A percentile compares a stretch with the other conserved stretches of the same genome.
phyloP scores from a whole-genome alignment of 1,140 invertebrate species.

The Subanguina moxae region DNA sequence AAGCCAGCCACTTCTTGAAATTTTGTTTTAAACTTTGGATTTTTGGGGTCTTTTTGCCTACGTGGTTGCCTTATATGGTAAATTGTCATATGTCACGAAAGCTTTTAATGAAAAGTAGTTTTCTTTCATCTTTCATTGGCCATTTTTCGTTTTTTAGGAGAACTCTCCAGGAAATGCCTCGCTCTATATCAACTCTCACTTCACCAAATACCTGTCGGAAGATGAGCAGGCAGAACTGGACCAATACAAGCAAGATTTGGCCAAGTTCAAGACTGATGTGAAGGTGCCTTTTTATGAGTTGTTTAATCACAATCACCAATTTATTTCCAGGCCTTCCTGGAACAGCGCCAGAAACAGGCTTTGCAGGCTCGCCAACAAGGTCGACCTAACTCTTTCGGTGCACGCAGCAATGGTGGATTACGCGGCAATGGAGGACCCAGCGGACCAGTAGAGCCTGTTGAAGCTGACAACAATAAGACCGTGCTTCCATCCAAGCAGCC shows the following conservation, averaged over 20 bases:
- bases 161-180: conserved; percentile 11
- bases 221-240: conserved; percentile 30
- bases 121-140: not conserved
- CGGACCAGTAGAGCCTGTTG: not conserved
- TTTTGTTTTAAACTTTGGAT: no score
- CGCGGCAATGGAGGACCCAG: not conserved
- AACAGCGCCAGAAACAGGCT: conserved; percentile 29
- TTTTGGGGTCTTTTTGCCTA: no score
- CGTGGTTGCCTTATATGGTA: no score
- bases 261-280: conserved; percentile 2
- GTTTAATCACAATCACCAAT: not conserved
- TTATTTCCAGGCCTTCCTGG: conserved; percentile 10
- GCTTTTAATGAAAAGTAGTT: not conserved
- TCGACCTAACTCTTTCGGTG: not conserved
- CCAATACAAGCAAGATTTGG: conserved; percentile 22
- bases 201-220: conserved; percentile 27
- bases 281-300: conserved; percentile 6
- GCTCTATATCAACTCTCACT: conserved; percentile 28
- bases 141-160: conserved; percentile 24
- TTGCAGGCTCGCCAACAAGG: conserved; percentile 9
- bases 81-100: no score
- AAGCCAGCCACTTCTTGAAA: no score
- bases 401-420: conserved; percentile 3
- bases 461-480: not conserved
- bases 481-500: conserved; percentile 18